These are phyloP conservation scores for Cacatua alba DNA, from an alignment of 2,113 vertebrate species.

Conservation along the genomic window DNA sequence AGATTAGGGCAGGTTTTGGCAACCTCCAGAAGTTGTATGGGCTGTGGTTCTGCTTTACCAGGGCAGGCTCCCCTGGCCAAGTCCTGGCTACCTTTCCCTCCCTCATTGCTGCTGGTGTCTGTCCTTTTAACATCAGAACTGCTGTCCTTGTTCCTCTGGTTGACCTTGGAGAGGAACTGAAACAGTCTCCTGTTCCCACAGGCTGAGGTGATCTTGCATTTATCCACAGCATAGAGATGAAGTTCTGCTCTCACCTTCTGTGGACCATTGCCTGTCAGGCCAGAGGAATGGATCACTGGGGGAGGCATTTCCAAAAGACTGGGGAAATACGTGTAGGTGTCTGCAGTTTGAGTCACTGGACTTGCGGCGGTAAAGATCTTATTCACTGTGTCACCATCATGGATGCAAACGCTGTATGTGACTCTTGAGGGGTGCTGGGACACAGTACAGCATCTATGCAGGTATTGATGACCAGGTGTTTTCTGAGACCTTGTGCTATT, in stretches of 20 bases:
- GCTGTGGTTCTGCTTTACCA: neutral
- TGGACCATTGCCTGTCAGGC: rapidly evolving
- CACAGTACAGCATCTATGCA: neutral
- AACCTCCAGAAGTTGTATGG: neutral
- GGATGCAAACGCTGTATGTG: neutral
- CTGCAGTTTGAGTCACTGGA: neutral
- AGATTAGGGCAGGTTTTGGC: rapidly evolving
- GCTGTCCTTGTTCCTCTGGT: neutral
- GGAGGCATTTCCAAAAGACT: neutral
- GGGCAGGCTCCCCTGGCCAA: neutral
- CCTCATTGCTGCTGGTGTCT: neutral
- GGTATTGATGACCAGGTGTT: neutral
- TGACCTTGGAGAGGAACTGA: neutral
- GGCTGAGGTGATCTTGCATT: neutral
- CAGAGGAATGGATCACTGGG: neutral
- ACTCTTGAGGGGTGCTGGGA: neutral
- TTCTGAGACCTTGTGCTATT: neutral
- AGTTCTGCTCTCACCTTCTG: neutral
- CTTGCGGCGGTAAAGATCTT: neutral
- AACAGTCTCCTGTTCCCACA: neutral
- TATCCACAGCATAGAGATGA: neutral
- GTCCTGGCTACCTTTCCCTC: neutral
- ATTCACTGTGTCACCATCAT: neutral
- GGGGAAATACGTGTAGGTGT: rapidly evolving
- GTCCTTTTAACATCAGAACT: neutral